A percentile compares a stretch with the other conserved stretches of the same genome.
Conservation (phyloP, 2,888 invertebrate genomes). For the Tachina grossa region DNA sequence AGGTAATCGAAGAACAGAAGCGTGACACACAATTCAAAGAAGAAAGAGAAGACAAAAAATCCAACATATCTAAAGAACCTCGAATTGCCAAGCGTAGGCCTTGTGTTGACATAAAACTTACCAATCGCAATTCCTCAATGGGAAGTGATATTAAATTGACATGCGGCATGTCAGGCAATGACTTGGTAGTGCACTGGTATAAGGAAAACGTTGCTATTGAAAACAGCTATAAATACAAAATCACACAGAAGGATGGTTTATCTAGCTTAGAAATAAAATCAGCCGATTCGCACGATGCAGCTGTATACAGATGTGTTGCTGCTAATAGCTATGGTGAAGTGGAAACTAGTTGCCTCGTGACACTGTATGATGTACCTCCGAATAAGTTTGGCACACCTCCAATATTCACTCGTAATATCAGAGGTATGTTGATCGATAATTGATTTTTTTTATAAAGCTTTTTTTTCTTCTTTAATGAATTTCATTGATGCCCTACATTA, state of each 20-base stretch:
- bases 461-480: conserved; percentile 44
- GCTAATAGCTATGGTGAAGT: conserved; percentile 85
- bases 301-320: conserved; percentile 91
- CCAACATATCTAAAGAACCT: conserved; percentile 73
- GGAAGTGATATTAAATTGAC: conserved; percentile 90
- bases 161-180: conserved; percentile 89
- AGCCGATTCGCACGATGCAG: conserved; percentile 87
- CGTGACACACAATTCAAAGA: not conserved
- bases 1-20: conserved; percentile 16
- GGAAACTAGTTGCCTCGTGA: conserved; percentile 82
- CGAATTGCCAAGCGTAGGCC: conserved; percentile 79
- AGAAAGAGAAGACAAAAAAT: conserved; percentile 3
- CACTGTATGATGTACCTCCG: conserved; percentile 81
- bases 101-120: conserved; percentile 85
- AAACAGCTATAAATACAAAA: conserved; percentile 76
- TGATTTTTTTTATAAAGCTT: conserved; percentile 61
- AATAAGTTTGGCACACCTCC: conserved; percentile 81
- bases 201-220: conserved; percentile 86
- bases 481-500: conserved; percentile 59
- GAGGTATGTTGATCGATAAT: conserved; percentile 79
- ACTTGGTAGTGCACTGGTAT: conserved; percentile 88
- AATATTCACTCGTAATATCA: conserved; percentile 82
- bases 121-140: conserved; percentile 89
- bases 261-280: conserved; percentile 89
- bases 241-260: conserved; percentile 85